Evolutionary conservation across 2,888 invertebrate genomes (phyloP), one percentile per base, ranked within the genome.

Genomic region (Cheilosia impressa): DNA sequence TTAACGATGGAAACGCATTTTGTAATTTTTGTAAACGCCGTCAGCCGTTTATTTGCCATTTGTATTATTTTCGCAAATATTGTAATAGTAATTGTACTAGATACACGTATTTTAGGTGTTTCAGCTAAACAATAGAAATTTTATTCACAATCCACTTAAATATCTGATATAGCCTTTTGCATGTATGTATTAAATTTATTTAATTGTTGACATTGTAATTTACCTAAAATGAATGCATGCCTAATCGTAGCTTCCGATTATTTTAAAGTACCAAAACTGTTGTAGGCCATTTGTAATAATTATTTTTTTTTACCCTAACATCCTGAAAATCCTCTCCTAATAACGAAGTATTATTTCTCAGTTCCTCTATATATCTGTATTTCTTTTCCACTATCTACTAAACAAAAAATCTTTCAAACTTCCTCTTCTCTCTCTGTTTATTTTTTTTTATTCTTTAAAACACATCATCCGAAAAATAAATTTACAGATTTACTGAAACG

Each of bases 401-500:
- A 10, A 3, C 10, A 38, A 13, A 13, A 47, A 34, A 31, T 41
- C n/a, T 47, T 3, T 58, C 22, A 38, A 31, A 73, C 53, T 19
- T 34, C 34, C 24, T 71, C 27, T 60, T 50, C 31, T 58, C 22
- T 66, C 41, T 66, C 24, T 19, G 1, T 52, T 62, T 38, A 1
- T 60, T 43, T 72, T 41, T 57, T 50, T 69, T 53, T 63, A 62
- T 45, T 65, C 27, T 50, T 66, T 5, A 68, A 76, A 69, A 72
- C 24, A 60, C 60, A 47, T 63, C 55, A 71, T 81, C n/a, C 27
- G 50, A 69, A 82, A 78, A 68, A 63, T 68, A 58, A 79, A 87
- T 79, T 94, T 94, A 92, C 96, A 98, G 98, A 96, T 96, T 98
- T 93, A 97, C 98, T 93, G 98, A 99, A 95, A 98, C 98, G 91